Base-by-base conservation (phyloP, 1,140 invertebrate species). In the Cotesia vestalis region DNA sequence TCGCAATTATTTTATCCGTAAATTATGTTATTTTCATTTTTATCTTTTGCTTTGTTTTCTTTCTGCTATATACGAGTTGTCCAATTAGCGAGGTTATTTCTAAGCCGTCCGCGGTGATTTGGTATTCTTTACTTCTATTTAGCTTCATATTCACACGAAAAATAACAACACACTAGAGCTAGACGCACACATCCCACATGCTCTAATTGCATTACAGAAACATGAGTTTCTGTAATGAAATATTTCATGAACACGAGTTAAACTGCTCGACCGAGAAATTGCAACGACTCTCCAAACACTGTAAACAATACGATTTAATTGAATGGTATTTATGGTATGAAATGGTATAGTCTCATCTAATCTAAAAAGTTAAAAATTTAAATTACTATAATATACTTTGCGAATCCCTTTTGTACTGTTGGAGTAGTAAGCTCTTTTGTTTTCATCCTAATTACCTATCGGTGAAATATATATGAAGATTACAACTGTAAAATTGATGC, bases 191-290 rank as follows among this genome's bases (percentile, higher is more conserved):
- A 69, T 73, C 69, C 59, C 64, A 72, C 73, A 78, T 60, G 76
- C 75, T 80, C 81, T 84, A 83, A 85, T 83, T 83, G 79, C 83
- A 83, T 83, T 82, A 82, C 78, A 76, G 77, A 83, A 84, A 82
- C 82, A 83, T 80, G 81, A 81, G 80, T 77, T 78, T 78, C 75
- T 73, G 62, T 72, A 63, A 59, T 74, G 73, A 75, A 77, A 79
- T 82, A 82, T 79, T 78, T 80, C 76, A 77, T 75, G 20, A 59
- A 59, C 1, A 59, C 72, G 76, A 73, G 77, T 71, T 76, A 77
- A 76, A 77, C 73, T 71, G 57, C 59, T 17, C 71, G n/a, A 69
- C 74, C 75, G 76, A 79, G 76, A 79, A 79, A 78, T 77, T 80
- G 73, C 77, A 71, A 57, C 51, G 20, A 35, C 17, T 53, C 52